phyloP scores from a whole-genome alignment of 2,113 vertebrate genomes.

The Brevimyrus niger region DNA sequence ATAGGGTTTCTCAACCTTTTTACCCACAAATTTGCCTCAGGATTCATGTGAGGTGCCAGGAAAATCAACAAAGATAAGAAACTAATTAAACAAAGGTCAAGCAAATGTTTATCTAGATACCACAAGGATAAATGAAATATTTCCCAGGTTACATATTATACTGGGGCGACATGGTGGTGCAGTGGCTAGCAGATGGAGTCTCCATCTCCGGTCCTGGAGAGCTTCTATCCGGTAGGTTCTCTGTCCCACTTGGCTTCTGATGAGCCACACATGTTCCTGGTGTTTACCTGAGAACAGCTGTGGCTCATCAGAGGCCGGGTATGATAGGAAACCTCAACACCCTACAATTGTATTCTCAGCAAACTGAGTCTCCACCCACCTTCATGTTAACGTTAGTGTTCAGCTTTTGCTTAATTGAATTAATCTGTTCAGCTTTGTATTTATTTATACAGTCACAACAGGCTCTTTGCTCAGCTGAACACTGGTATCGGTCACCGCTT shows the following conservation, averaged over 20 bases:
- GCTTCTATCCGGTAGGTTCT: too few relatives aligned
- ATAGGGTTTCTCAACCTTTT: not conserved
- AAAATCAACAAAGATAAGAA: not conserved
- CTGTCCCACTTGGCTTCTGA: too few relatives aligned
- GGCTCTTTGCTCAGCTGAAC: not conserved
- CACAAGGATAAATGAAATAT: not conserved
- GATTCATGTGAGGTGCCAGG: not conserved
- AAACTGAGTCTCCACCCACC: not conserved
- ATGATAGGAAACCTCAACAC: too few relatives aligned
- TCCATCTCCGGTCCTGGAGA: too few relatives aligned
- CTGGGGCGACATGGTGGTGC: too few relatives aligned
- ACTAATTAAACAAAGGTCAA: not conserved
- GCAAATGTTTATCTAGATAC: not conserved
- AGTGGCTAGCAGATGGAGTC: too few relatives aligned
- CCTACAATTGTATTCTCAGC: not conserved
- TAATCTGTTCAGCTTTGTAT: not conserved
- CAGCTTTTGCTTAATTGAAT: not conserved
- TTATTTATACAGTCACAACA: not conserved
- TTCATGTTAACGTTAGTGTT: not conserved
- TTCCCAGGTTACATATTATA: not conserved
- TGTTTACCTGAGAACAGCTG: too few relatives aligned
- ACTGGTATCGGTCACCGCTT: not conserved
- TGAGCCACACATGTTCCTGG: too few relatives aligned
- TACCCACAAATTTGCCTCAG: not conserved
- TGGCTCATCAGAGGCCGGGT: too few relatives aligned